These are phyloP conservation scores for Pomatorhinus ruficollis DNA, from an alignment of 2,113 vertebrate species.

Conservation along the genomic window DNA sequence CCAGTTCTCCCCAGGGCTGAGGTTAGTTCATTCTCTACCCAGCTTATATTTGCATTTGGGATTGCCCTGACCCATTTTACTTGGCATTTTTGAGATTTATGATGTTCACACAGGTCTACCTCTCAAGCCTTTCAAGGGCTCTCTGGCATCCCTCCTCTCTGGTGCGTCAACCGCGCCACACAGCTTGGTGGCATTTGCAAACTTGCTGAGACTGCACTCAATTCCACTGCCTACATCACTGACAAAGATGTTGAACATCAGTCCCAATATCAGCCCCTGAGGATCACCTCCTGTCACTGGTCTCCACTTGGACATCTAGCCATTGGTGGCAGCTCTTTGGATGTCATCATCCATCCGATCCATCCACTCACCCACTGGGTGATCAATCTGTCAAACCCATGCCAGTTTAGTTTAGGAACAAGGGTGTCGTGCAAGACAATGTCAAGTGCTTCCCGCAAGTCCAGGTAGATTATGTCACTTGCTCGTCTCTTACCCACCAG, in stretches of 20 bases:
- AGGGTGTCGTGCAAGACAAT: background rate
- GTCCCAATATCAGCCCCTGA: background rate
- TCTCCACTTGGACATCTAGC: background rate
- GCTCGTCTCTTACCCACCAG: rapidly evolving
- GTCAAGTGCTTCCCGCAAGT: background rate
- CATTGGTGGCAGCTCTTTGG: background rate
- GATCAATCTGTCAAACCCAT: background rate
- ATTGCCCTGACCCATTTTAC: background rate
- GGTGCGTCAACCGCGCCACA: background rate
- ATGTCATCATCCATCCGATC: background rate
- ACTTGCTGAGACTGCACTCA: background rate
- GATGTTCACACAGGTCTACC: no score
- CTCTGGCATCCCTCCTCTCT: background rate
- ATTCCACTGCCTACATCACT: rapidly evolving
- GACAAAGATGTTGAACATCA: background rate
- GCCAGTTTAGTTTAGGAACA: background rate
- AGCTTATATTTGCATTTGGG: background rate
- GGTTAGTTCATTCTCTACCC: background rate
- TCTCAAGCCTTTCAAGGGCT: background rate
- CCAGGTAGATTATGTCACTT: background rate
- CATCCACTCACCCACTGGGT: no score
- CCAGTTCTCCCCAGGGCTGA: background rate
- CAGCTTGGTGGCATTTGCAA: background rate
- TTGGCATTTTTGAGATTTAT: background rate
- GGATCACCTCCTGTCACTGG: background rate